Base-by-base conservation (phyloP, 2,113 vertebrate genomes). In the Gymnorhina tibicen region DNA sequence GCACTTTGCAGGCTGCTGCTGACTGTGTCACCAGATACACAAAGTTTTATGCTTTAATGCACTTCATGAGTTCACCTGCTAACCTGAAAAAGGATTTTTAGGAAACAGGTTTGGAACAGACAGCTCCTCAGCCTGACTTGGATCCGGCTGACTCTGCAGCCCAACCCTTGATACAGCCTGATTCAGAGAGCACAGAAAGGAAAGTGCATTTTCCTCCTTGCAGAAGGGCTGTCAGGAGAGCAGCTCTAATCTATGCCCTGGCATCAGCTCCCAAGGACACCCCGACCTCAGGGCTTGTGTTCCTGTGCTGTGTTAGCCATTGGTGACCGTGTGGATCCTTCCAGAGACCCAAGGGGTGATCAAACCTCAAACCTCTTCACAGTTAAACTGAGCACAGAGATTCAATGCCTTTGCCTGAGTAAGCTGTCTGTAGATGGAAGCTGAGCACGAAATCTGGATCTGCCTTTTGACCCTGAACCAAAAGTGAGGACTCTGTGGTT, bases 321-420 rank as follows among this genome's bases (percentile, higher is more conserved):
- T 2, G 13, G 46, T 5, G 10, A 50, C 28, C 30, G 4, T 0
- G 1, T 6, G 21, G 27, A 24, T n/a, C 22, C 3, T 3, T 28
- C 24, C 70, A 50, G n/a, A n/a, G 18, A 59, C 18, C 46, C 30
- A 24, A 69, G 39, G 2, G 3, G 22, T 3, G 41, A 32, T 11
- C 41, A 46, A 26, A 68, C 58, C 53, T 83, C 67, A 79, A 53
- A 49, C 13, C 47, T 59, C 50, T 59, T 58, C 22, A 49, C 28
- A 56, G 37, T 16, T 11, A 13, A 85, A 23, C 2, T 3, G 28
- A 72, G 39, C 66, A 23, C 0, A 76, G 66, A 79, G 49, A 60
- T 28, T 59, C 39, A 15, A 3, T 7, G 32, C 16, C 33, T 59
- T 10, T 23, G 26, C 10, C 52, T 24, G 39, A 73, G 72, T 52